Evolutionary conservation across 1,140 invertebrate species (phyloP).

Genomic region (Cecropterus lyciades): DNA sequence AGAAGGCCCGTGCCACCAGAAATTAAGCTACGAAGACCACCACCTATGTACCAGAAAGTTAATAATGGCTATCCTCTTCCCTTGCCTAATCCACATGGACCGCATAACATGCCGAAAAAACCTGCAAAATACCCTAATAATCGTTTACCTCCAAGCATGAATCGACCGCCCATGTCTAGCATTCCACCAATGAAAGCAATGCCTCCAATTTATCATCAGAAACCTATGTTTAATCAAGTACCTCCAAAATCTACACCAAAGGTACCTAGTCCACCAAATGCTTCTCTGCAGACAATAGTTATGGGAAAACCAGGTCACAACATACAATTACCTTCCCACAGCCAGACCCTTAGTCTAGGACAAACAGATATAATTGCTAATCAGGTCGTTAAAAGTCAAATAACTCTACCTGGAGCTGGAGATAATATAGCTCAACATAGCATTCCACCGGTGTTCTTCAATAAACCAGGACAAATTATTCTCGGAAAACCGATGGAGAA

Average conservation of each 20-base stretch:
- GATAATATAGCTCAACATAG: conserved; percentile 64
- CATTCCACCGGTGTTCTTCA: conserved; percentile 58
- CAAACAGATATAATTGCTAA: conserved; percentile 79
- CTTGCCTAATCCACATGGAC: conserved; percentile 62
- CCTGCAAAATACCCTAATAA: conserved; percentile 62
- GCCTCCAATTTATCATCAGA: conserved; percentile 53
- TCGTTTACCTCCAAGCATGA: conserved; percentile 56
- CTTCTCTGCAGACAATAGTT: conserved; percentile 54
- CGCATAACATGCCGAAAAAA: conserved; percentile 65
- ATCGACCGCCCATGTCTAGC: conserved; percentile 55
- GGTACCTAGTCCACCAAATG: conserved; percentile 37
- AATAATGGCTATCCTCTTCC: conserved; percentile 66
- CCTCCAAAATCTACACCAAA: conserved; percentile 47
- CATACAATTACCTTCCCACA: conserved; percentile 48
- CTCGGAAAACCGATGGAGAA: conserved; percentile 81
- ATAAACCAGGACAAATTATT: conserved; percentile 78
- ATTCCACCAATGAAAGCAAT: conserved; percentile 72
- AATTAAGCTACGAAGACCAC: conserved; percentile 76
- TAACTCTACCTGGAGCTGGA: conserved; percentile 62
- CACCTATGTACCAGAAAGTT: conserved; percentile 58
- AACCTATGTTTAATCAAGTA: conserved; percentile 54
- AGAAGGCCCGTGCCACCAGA: conserved; percentile 73
- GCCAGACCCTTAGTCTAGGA: conserved; percentile 76
- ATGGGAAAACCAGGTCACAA: conserved; percentile 64
- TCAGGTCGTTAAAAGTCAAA: conserved; percentile 80